Percentiles rank a stretch among this genome's conserved stretches.
phyloP scores from a whole-genome alignment of 2,888 invertebrate species.

The Melipona bicolor region DNA sequence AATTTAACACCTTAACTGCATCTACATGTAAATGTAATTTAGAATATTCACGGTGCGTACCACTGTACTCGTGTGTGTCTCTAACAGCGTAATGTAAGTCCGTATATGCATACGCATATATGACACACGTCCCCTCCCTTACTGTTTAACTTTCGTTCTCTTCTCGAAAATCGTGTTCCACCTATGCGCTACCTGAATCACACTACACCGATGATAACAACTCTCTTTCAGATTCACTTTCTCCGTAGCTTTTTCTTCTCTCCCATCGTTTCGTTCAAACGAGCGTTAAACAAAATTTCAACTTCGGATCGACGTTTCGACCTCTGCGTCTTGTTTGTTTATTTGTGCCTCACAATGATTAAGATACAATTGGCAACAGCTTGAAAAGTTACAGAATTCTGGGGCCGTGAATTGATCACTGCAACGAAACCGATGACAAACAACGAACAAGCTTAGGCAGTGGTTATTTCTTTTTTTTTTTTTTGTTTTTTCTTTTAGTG shows the following conservation, averaged over 20 bases:
- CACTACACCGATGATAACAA: not conserved
- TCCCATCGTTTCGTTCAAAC: not conserved
- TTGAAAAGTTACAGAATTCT: constrained; percentile 20
- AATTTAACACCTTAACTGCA: constrained; percentile 71
- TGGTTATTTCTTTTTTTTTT: constrained; percentile 20
- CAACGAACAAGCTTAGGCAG: constrained; percentile 55
- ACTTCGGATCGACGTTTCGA: constrained; percentile 31
- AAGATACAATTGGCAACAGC: constrained; percentile 28
- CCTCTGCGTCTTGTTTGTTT: not conserved
- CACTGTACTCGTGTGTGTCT: constrained; percentile 31
- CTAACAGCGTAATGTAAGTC: constrained; percentile 27
- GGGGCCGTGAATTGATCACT: constrained; percentile 18
- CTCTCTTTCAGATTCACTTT: not conserved
- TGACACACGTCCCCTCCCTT: constrained; percentile 51
- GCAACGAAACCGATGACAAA: constrained; percentile 36
- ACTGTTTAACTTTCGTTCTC: constrained; percentile 48
- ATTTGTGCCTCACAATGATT: constrained; percentile 12
- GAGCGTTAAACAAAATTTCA: constrained; percentile 1
- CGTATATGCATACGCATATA: constrained; percentile 37
- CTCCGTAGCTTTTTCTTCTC: not conserved
- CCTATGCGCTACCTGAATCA: not conserved
- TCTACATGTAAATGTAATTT: constrained; percentile 75
- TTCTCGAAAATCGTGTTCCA: not conserved
- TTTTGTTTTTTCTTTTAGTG: too few species aligned
- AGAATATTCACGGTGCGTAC: constrained; percentile 71